phyloP scores from a whole-genome alignment of 2,888 invertebrate species.

The Rhabditophanes sp. region DNA sequence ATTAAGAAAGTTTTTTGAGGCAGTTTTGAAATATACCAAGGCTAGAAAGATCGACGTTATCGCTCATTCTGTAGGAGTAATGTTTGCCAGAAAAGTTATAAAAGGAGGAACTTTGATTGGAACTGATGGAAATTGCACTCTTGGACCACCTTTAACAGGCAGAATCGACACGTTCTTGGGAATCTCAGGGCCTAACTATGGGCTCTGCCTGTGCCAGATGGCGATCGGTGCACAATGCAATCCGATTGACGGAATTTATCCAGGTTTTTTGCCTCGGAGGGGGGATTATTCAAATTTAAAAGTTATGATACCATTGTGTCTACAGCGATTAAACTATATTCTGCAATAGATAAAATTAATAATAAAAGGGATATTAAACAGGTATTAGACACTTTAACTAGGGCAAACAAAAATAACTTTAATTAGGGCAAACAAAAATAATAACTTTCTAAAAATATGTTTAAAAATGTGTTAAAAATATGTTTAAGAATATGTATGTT shows the following conservation, averaged over 20 bases:
- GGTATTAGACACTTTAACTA: no score
- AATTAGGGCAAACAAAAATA: no score
- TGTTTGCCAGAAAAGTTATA: constrained; percentile 29
- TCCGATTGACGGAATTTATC: constrained; percentile 38
- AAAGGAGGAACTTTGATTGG: constrained; percentile 39
- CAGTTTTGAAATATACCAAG: constrained; percentile 35
- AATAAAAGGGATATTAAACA: no score
- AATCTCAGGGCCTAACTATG: constrained; percentile 39
- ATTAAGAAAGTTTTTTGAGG: constrained; percentile 27
- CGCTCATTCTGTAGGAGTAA: constrained; percentile 39
- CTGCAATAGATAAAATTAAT: no score
- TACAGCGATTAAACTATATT: no score
- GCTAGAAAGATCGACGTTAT: constrained; percentile 39
- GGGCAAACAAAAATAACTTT: no score
- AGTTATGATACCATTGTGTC: constrained; percentile 2
- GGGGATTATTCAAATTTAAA: constrained; percentile 23
- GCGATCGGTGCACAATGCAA: constrained; percentile 43
- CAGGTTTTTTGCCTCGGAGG: constrained; percentile 31
- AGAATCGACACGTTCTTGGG: constrained; percentile 40
- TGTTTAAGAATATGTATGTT: no score
- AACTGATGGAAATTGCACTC: constrained; percentile 40
- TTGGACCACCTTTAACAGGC: constrained; percentile 31
- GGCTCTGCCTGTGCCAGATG: constrained; percentile 38
- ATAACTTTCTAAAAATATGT: no score
- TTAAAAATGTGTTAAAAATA: no score